Percentiles rank a stretch among this genome's conserved stretches.
phyloP scores from a whole-genome alignment of 2,888 invertebrate genomes.

The Polymixis flavicincta region DNA sequence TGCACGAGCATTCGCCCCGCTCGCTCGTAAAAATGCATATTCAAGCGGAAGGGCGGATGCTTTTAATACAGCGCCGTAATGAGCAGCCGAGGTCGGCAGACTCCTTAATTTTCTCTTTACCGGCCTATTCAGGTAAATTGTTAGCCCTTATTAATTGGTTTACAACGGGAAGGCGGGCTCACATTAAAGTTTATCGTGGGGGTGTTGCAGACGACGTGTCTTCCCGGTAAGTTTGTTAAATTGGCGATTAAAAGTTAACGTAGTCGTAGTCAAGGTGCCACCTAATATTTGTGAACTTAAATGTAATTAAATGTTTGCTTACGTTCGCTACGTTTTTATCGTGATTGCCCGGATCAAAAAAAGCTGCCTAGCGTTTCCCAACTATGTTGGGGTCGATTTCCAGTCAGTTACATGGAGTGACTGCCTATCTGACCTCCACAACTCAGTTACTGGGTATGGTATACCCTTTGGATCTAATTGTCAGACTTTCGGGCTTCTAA shows the following conservation, averaged over 20 bases:
- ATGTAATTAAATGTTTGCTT: not conserved
- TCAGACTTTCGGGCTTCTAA: too few species aligned
- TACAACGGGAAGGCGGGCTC: constrained; percentile 75
- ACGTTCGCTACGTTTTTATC: too few species aligned
- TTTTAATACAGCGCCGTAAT: constrained; percentile 88
- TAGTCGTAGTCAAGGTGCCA: not conserved
- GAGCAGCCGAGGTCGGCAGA: constrained; percentile 85
- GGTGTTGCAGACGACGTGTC: constrained; percentile 50
- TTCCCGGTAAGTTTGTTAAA: constrained; percentile 33
- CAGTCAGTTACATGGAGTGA: too few species aligned
- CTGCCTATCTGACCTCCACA: too few species aligned
- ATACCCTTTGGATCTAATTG: too few species aligned
- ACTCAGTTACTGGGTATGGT: too few species aligned
- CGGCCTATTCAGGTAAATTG: constrained; percentile 84
- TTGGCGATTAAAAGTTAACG: constrained; percentile 29
- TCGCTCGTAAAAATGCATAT: constrained; percentile 90
- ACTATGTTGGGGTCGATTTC: too few species aligned
- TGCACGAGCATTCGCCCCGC: constrained; percentile 82
- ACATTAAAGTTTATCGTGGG: constrained; percentile 70
- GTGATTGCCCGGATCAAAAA: not conserved
- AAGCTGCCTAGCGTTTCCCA: too few species aligned
- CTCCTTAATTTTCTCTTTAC: constrained; percentile 88
- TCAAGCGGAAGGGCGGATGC: constrained; percentile 84
- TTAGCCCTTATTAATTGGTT: constrained; percentile 81
- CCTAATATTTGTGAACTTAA: not conserved